phyloP scores from a whole-genome alignment of 2,888 invertebrate genomes.

The Drosophila mettleri region DNA sequence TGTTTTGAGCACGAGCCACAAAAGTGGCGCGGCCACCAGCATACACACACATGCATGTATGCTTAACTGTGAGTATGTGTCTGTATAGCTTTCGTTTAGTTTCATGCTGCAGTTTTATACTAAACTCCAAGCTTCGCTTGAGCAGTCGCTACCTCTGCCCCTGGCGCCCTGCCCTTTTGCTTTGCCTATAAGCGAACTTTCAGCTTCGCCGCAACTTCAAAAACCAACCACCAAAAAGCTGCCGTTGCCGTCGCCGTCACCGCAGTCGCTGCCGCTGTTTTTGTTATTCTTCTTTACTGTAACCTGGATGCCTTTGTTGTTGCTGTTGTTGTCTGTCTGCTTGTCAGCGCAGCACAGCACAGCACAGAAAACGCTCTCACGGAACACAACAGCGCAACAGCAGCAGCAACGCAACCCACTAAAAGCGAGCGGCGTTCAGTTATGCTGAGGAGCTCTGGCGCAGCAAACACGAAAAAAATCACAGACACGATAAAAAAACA shows the following conservation, averaged over 20 bases:
- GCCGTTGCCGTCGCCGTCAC: conserved; percentile 26
- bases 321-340: conserved; percentile 32
- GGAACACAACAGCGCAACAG: conserved; percentile 42
- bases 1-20: conserved; percentile 60
- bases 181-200: conserved; percentile 23
- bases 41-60: conserved; percentile 2
- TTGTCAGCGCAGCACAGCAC: conserved; percentile 35
- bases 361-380: conserved; percentile 53
- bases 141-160: conserved; percentile 13
- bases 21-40: conserved; percentile 29
- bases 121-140: conserved; percentile 51
- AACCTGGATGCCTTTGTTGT: conserved; percentile 50
- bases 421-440: conserved; percentile 78
- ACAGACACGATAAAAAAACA: conserved; percentile 36
- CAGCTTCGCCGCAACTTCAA: conserved; percentile 48
- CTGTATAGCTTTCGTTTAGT: conserved; percentile 42
- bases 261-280: conserved; percentile 18
- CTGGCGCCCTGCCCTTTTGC: conserved; percentile 24
- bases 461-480: conserved; percentile 82
- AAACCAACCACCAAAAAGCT: conserved; percentile 63
- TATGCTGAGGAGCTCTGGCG: conserved; percentile 84
- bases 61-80: neutral
- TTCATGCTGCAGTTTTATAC: conserved; percentile 30
- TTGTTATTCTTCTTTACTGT: conserved; percentile 49
- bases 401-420: conserved; percentile 10